Evolutionary conservation across 2,797 vertebrate species (phyloP).

Genomic region (Spinus pinus): DNA sequence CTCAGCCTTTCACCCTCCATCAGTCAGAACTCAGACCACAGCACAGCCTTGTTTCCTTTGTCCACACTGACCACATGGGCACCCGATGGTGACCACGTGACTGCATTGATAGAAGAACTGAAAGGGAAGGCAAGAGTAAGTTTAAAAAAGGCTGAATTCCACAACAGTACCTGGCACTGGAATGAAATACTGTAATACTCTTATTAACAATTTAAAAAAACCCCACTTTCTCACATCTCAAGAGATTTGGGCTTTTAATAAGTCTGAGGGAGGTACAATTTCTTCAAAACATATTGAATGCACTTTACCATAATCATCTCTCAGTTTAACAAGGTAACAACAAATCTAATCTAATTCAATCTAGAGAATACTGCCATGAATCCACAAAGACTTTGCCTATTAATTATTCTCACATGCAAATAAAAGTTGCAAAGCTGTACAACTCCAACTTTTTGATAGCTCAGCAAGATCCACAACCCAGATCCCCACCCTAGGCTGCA

Average conservation of each 20-base stretch:
- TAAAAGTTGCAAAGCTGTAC: neutral
- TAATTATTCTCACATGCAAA: neutral
- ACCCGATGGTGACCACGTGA: conserved; percentile 92
- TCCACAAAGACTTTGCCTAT: neutral
- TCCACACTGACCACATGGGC: conserved; percentile 90
- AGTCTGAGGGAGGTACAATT: neutral
- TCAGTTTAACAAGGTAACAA: neutral
- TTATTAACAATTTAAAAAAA: neutral
- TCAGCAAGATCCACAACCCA: neutral
- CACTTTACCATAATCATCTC: neutral
- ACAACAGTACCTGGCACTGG: neutral
- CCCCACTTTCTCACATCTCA: neutral
- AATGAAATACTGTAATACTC: neutral
- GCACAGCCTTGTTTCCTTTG: conserved; percentile 89
- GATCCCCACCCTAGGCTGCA: neutral
- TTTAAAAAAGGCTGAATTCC: neutral
- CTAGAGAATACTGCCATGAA: neutral
- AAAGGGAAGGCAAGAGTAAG: conserved; percentile 25
- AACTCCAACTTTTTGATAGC: neutral
- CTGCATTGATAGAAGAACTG: conserved; percentile 91
- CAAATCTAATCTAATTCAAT: neutral
- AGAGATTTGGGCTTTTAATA: neutral
- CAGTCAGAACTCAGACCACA: conserved; percentile 92
- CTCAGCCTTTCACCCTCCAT: neutral
- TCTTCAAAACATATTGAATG: neutral